phyloP scores from a whole-genome alignment of 1,140 invertebrate genomes.

The Drosophila parabipectinata region DNA sequence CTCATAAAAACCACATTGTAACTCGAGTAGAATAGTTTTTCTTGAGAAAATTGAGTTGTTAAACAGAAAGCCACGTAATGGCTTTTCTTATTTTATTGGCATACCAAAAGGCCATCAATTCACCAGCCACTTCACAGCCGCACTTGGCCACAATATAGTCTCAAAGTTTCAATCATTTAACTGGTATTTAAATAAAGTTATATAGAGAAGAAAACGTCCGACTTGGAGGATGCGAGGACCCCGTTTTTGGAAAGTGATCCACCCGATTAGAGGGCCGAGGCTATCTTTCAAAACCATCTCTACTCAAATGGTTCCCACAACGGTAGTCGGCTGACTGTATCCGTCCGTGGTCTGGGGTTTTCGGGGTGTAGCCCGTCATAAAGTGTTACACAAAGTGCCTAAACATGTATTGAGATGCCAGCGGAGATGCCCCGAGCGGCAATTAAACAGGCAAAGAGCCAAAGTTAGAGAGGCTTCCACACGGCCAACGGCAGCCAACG shows the following conservation, averaged over 20 bases:
- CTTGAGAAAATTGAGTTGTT: conserved; percentile 10
- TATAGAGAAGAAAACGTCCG: background rate
- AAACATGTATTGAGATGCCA: conserved; percentile 80
- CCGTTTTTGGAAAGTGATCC: conserved; percentile 28
- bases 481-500: conserved; percentile 34
- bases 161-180: background rate
- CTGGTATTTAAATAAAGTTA: conserved; percentile 23
- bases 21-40: background rate
- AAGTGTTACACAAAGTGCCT: conserved; percentile 81
- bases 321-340: conserved; percentile 60
- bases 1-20: conserved; percentile 1
- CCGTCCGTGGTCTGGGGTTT: conserved; percentile 2
- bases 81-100: background rate
- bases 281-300: conserved; percentile 46
- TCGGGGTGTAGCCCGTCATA: conserved; percentile 69
- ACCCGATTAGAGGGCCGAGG: conserved; percentile 21
- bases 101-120: background rate
- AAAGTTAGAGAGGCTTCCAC: conserved; percentile 2
- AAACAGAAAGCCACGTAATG: background rate
- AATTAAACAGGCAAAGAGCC: conserved; percentile 66
- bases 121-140: background rate
- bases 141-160: background rate
- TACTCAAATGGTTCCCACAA: conserved; percentile 55
- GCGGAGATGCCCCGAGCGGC: conserved; percentile 61
- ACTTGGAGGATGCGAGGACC: conserved; percentile 10